Conservation (phyloP, 1,140 invertebrate genomes). For the Drosophila novamexicana region DNA sequence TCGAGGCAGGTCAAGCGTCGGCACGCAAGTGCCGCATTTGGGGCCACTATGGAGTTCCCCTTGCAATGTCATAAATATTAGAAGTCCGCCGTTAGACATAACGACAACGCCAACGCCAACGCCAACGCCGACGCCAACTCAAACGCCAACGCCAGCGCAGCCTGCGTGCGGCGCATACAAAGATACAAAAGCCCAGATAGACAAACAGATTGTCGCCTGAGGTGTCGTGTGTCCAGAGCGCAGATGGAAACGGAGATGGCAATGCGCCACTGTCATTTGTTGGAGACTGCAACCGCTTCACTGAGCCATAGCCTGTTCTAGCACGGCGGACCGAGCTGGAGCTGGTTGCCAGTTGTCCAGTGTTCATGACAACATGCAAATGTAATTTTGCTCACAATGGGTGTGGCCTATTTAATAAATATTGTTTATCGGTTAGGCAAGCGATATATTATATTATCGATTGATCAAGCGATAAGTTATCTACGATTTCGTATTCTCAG, state of each 20-base stretch:
- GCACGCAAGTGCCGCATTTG: constrained; percentile 20
- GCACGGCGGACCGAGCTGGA: background rate
- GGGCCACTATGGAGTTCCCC: background rate
- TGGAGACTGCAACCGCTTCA: constrained; percentile 3
- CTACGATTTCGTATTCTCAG: too few species aligned
- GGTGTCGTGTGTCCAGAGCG: constrained; percentile 45
- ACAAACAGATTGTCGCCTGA: constrained; percentile 76
- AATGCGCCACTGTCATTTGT: background rate
- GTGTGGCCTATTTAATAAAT: background rate
- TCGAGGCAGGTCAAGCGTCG: constrained; percentile 37
- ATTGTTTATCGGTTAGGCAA: constrained; percentile 4
- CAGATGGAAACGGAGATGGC: constrained; percentile 16
- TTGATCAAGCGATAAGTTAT: too few species aligned
- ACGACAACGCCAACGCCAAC: constrained; percentile 19
- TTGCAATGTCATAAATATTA: constrained; percentile 73
- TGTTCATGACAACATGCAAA: constrained; percentile 4
- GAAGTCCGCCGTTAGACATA: constrained; percentile 50
- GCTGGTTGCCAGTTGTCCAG: background rate
- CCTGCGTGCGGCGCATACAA: constrained; percentile 43
- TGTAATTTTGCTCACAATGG: background rate
- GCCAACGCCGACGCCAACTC: background rate
- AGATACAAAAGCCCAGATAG: constrained; percentile 69
- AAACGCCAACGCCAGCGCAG: background rate
- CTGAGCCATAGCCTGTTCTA: background rate
- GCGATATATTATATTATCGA: background rate